Evolutionary conservation across 1,140 invertebrate species (phyloP).

Genomic region (Notospermus geniculatus): DNA sequence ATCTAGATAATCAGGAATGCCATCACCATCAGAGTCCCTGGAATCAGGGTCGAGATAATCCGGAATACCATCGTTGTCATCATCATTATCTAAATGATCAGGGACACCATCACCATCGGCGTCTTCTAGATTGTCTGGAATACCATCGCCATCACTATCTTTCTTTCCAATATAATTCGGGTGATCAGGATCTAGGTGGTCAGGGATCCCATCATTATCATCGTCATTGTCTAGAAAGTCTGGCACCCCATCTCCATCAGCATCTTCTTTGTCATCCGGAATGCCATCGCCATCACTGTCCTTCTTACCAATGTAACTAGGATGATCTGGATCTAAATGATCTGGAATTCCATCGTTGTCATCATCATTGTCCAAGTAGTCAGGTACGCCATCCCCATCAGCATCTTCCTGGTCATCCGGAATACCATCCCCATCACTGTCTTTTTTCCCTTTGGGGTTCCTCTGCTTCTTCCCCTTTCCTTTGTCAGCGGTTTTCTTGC

Average conservation of each 20-base stretch:
- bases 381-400: slow-evolving; percentile 24
- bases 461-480: slow-evolving; percentile 15
- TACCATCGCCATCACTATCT: slow-evolving; percentile 33
- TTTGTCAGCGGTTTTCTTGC: slow-evolving; percentile 20
- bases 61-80: slow-evolving; percentile 42
- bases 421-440: slow-evolving; percentile 40
- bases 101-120: slow-evolving; percentile 40
- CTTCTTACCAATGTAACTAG: slow-evolving; percentile 5
- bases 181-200: slow-evolving; percentile 14
- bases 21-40: slow-evolving; percentile 40
- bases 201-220: slow-evolving; percentile 32
- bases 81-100: slow-evolving; percentile 34
- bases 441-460: slow-evolving; percentile 19
- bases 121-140: slow-evolving; percentile 32
- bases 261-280: slow-evolving; percentile 19
- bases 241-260: slow-evolving; percentile 19
- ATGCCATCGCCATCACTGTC: slow-evolving; percentile 26
- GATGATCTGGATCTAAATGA: slow-evolving; percentile 18
- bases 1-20: slow-evolving; percentile 39
- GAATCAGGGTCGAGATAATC: slow-evolving; percentile 36
- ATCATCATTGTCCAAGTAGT: slow-evolving; percentile 16
- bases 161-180: slow-evolving; percentile 9
- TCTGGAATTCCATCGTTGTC: slow-evolving; percentile 28
- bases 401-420: slow-evolving; percentile 36
- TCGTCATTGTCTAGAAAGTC: slow-evolving; percentile 31